Base-by-base conservation (phyloP, 1,140 invertebrate genomes). In the Bicyclus anynana region DNA sequence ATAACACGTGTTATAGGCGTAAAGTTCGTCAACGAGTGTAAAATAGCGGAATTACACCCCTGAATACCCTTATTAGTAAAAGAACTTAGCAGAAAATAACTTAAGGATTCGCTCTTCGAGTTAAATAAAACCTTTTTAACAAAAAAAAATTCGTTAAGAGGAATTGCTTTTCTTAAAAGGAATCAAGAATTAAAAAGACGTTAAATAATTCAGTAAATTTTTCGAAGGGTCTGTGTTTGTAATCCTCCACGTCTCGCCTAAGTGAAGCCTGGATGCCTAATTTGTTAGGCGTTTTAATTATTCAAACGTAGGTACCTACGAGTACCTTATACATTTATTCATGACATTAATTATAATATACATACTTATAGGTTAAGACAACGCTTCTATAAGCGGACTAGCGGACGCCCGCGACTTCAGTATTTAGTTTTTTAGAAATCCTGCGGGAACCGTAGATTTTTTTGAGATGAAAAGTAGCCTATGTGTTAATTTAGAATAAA, bases 141-240 rank as follows among this genome's bases (percentile, higher is more conserved):
- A 44, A 20, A 17, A 44, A 20, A n/a, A 10, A 16, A 6, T 6
- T 20, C 10, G 17, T 10, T 14, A 14, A 13, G 5, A 4, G 3
- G 6, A 3, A 16, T 17, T 16, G 37, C 16, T 16, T 14, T 38
- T 14, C 16, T 38, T 38, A 38, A 2, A 38, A 38, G 37, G 5
- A 38, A 38, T 38, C 37, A 17, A 16, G 13, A 21, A 17, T 23
- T 27, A 50, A 50, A 50, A 57, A 47, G 29, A 21, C 59, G 42
- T 56, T 65, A 53, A 60, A 65, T 60, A 53, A 65, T 65, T 65
- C 44, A 54, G 57, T 50, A 62, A 38, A 38, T 62, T 53, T 62
- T 53, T 56, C 17, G 40, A 49, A 65, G 46, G 52, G 51, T 27
- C 48, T 44, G 50, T 20, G 26, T 23, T 62, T 53, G 47, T 35